Conservation (phyloP, 2,888 invertebrate species). For the Pammene fasciana region DNA sequence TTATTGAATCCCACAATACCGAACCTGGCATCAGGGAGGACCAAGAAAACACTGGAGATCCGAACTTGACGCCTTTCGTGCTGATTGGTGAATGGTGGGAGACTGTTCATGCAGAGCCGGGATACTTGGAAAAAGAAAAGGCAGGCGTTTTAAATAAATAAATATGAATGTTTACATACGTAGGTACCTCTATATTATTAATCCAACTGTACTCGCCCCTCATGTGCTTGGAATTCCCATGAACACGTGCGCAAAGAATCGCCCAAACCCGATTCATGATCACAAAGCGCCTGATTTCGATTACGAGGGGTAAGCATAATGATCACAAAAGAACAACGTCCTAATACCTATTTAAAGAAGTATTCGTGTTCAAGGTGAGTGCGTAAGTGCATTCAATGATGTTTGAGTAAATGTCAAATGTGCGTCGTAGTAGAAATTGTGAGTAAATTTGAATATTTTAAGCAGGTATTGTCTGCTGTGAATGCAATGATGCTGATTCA, state of each 20-base stretch:
- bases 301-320: slow-evolving; percentile 35
- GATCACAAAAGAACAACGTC: slow-evolving; percentile 35
- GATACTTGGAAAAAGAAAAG: no score
- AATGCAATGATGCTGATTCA: no score
- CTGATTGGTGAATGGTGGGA: no score
- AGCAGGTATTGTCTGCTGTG: no score
- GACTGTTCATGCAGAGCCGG: no score
- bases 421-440: background rate
- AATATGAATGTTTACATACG: background rate
- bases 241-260: slow-evolving; percentile 40
- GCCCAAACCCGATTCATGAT: slow-evolving; percentile 27
- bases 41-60: no score
- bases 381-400: slow-evolving; percentile 21
- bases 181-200: slow-evolving; percentile 9
- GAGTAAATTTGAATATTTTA: background rate
- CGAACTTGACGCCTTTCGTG: no score
- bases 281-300: slow-evolving; percentile 23
- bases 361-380: slow-evolving; percentile 30
- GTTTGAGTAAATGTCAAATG: slow-evolving; percentile 5
- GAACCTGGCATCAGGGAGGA: no score
- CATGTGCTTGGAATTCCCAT: slow-evolving; percentile 35
- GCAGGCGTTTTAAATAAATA: background rate
- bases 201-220: slow-evolving; percentile 29
- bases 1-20: no score
- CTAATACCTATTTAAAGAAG: slow-evolving; percentile 35